These are phyloP conservation scores for Cephus pulcher DNA, from an alignment of 2,888 invertebrate genomes.

Conservation along the genomic window DNA sequence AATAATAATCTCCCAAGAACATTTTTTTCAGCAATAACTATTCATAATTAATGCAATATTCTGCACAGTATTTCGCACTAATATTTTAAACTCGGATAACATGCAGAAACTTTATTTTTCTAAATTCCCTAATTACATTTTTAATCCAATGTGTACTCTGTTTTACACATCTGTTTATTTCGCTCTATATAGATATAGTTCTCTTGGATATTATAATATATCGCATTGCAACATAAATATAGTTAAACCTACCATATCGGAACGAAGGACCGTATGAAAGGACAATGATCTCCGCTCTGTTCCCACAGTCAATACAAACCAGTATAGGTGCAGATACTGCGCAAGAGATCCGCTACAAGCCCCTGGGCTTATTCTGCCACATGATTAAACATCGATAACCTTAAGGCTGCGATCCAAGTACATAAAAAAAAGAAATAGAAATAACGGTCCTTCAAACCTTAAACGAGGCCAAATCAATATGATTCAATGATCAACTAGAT, in stretches of 20 bases:
- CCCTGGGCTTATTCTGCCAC: background rate
- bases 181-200: background rate
- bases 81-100: background rate
- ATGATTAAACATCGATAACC: background rate
- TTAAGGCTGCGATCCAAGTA: background rate
- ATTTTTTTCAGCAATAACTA: background rate
- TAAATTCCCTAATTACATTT: background rate
- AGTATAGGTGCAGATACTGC: background rate
- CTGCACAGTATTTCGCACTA: background rate
- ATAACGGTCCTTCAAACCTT: background rate
- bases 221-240: background rate
- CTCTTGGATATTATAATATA: background rate
- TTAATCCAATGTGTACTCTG: background rate
- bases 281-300: background rate
- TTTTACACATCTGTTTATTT: too few species aligned
- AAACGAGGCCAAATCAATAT: background rate
- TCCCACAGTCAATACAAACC: background rate
- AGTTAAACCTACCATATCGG: background rate
- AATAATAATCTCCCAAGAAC: too few species aligned
- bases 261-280: background rate
- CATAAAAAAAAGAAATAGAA: background rate
- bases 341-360: background rate
- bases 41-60: background rate
- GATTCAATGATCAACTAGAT: background rate
- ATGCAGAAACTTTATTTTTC: background rate